Percentiles rank a stretch among this genome's conserved stretches.
phyloP scores from a whole-genome alignment of 37 sponge, comb jelly and placozoan genomes.

The Amphimedon queenslandica region DNA sequence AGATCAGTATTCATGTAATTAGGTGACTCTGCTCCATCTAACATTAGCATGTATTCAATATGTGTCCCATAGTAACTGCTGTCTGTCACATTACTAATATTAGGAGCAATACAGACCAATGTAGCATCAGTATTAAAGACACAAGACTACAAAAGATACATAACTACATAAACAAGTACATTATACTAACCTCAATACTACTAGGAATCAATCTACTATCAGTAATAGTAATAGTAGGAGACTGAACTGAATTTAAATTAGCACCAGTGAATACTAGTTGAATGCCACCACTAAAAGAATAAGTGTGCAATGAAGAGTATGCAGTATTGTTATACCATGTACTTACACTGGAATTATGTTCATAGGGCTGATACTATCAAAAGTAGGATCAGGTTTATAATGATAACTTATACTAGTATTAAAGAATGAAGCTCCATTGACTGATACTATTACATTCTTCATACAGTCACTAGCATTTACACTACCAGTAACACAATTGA shows the following conservation, averaged over 20 bases:
- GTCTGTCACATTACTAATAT: neutral
- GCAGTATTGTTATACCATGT: neutral
- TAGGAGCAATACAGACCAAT: neutral
- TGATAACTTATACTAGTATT: conserved; percentile 23
- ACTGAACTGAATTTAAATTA: conserved; percentile 29
- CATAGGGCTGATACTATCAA: conserved; percentile 15
- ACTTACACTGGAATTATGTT: conserved; percentile 38
- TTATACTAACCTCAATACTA: neutral
- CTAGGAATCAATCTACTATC: neutral
- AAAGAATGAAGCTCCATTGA: conserved; percentile 13
- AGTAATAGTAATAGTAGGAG: conserved; percentile 27
- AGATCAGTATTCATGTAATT: neutral
- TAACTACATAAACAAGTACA: neutral
- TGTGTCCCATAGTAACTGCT: neutral
- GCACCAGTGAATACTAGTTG: conserved; percentile 40
- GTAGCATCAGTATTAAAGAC: neutral
- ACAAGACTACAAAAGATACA: neutral
- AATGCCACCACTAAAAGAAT: conserved; percentile 54
- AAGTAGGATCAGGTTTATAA: conserved; percentile 33
- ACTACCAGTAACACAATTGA: neutral
- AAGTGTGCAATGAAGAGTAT: neutral
- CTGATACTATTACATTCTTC: conserved; percentile 3
- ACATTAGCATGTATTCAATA: conserved; percentile 14
- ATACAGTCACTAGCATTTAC: neutral
- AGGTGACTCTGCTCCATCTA: conserved; percentile 36